These are phyloP conservation scores for Caretta caretta DNA, from an alignment of 2,113 vertebrate genomes.

Conservation along the genomic window DNA sequence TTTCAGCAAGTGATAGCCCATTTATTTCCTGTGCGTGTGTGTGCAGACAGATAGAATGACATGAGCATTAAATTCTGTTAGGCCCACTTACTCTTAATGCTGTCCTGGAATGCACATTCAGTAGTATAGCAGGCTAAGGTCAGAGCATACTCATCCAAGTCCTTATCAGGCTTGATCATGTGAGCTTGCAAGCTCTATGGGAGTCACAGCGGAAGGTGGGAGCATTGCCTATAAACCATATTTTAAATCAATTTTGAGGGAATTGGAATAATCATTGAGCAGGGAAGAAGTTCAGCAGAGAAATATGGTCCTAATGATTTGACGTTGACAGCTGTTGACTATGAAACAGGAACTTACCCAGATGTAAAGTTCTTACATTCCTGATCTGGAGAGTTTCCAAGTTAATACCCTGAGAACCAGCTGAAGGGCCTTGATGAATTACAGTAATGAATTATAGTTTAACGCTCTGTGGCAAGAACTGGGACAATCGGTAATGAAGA, in stretches of 20 bases:
- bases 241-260: neutral
- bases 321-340: neutral
- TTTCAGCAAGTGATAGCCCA: neutral
- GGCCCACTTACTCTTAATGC: neutral
- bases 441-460: slow-evolving; percentile 16
- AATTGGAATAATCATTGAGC: neutral
- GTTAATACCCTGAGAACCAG: neutral
- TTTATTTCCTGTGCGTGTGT: neutral
- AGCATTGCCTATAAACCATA: neutral
- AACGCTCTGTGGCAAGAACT: neutral
- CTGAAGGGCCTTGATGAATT: neutral
- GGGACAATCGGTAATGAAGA: slow-evolving; percentile 12
- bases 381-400: neutral
- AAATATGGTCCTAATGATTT: neutral
- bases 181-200: neutral
- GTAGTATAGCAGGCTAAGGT: neutral
- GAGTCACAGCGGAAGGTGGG: neutral
- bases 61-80: neutral
- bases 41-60: neutral
- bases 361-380: neutral
- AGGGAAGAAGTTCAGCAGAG: neutral
- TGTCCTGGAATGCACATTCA: neutral
- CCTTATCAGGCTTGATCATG: neutral
- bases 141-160: neutral
- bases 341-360: neutral